phyloP scores from a whole-genome alignment of 2,797 vertebrate species.

The Oryzias dopingdopingensis region DNA sequence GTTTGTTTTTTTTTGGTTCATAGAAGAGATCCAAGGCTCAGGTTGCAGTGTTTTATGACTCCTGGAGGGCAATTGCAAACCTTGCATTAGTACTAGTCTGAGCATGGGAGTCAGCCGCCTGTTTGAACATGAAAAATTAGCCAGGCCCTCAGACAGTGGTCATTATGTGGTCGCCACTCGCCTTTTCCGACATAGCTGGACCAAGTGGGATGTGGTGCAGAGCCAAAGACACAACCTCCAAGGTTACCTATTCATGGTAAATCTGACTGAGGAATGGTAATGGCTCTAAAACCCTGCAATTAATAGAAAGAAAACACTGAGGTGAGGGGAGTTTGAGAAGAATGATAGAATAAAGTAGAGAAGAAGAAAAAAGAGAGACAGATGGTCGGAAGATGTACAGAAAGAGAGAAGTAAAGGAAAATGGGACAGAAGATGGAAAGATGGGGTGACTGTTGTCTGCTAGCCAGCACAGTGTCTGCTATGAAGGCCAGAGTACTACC shows the following conservation, averaged over 20 bases:
- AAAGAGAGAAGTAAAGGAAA: conserved; percentile 16
- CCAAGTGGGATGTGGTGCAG: conserved; percentile 65
- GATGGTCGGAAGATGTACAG: conserved; percentile 15
- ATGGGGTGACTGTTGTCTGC: conserved; percentile 32
- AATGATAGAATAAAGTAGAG: conserved; percentile 18
- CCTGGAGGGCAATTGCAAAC: conserved; percentile 61
- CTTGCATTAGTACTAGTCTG: conserved; percentile 64
- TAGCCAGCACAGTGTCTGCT: conserved; percentile 22
- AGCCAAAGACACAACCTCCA: conserved; percentile 65
- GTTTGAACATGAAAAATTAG: conserved; percentile 77
- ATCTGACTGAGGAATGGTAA: conserved; percentile 57
- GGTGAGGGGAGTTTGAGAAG: conserved; percentile 31
- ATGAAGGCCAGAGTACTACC: conserved; percentile 33
- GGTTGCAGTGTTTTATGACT: conserved; percentile 64
- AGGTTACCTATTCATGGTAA: conserved; percentile 63
- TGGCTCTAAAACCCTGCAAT: conserved; percentile 59
- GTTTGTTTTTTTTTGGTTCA: conserved; percentile 7
- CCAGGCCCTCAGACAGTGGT: conserved; percentile 74
- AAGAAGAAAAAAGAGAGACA: conserved; percentile 1
- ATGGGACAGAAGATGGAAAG: conserved; percentile 18
- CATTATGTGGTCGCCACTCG: conserved; percentile 70
- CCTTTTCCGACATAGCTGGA: conserved; percentile 70
- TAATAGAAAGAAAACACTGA: conserved; percentile 55
- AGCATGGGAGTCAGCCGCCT: conserved; percentile 61
- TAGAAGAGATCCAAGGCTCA: conserved; percentile 50